Evolutionary conservation across 2,113 vertebrate species (phyloP).

Genomic region (Myotis davidii): DNA sequence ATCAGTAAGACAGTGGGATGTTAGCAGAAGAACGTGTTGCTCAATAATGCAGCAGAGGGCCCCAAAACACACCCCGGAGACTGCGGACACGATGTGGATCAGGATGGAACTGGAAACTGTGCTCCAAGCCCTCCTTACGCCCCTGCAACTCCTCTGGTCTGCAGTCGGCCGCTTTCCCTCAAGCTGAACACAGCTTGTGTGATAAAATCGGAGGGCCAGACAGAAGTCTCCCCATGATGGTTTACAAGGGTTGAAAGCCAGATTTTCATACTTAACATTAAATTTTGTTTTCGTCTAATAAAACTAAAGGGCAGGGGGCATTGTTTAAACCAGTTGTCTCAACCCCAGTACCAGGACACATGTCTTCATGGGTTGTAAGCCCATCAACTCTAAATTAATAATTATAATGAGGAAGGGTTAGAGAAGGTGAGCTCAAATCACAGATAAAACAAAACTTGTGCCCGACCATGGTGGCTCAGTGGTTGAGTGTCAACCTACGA

Average conservation of each 20-base stretch:
- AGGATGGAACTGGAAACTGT: background rate
- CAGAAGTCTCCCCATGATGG: background rate
- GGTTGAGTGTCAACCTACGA: too few relatives aligned
- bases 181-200: background rate
- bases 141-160: background rate
- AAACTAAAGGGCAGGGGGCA: background rate
- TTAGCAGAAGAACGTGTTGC: background rate
- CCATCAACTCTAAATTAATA: background rate
- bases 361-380: background rate
- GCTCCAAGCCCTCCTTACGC: background rate
- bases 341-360: background rate
- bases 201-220: background rate
- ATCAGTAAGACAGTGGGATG: too few relatives aligned
- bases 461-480: too few relatives aligned
- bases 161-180: background rate
- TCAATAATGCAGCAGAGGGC: background rate
- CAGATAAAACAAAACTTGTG: background rate
- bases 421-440: background rate
- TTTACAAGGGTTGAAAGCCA: background rate
- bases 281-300: slow-evolving; percentile 4
- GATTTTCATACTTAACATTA: background rate
- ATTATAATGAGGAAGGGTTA: background rate
- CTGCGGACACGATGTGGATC: background rate
- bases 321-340: background rate
- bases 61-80: background rate